A percentile compares a stretch with the other conserved stretches of the same genome.
These are phyloP conservation scores for Sander lucioperca DNA, from an alignment of 2,113 vertebrate species.

Conservation along the genomic window DNA sequence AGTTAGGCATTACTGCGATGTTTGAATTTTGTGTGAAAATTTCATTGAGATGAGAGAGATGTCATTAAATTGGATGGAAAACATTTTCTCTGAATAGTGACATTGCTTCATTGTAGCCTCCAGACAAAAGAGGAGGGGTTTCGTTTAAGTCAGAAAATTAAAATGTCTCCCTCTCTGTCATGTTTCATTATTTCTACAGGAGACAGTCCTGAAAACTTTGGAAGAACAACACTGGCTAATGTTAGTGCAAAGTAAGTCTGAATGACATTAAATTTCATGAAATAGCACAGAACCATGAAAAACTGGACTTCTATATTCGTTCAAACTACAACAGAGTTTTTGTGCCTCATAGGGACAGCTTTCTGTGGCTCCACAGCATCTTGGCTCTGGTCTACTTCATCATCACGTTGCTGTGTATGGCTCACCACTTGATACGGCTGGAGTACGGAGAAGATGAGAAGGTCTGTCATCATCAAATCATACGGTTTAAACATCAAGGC, in stretches of 20 bases:
- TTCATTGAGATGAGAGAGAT: constrained; percentile 36
- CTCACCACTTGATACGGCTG: constrained; percentile 90
- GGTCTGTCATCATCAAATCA: constrained; percentile 80
- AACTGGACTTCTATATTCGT: background rate
- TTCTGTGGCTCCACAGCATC: constrained; percentile 95
- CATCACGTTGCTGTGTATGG: constrained; percentile 91
- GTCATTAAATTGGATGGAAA: constrained; percentile 37
- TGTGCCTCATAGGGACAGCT: constrained; percentile 84
- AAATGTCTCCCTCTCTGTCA: constrained; percentile 57
- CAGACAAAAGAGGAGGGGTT: constrained; percentile 45
- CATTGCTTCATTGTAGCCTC: constrained; percentile 53
- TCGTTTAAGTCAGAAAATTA: constrained; percentile 38
- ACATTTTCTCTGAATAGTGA: constrained; percentile 29
- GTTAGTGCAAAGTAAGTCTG: constrained; percentile 91
- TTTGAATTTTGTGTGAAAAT: constrained; percentile 46
- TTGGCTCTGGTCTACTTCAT: constrained; percentile 95
- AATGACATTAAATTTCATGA: constrained; percentile 50
- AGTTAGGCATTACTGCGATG: constrained; percentile 30
- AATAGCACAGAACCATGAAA: constrained; percentile 35
- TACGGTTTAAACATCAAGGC: background rate
- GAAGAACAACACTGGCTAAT: constrained; percentile 95
- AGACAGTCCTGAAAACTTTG: constrained; percentile 91
- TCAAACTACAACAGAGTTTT: constrained; percentile 13
- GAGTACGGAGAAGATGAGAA: constrained; percentile 91
- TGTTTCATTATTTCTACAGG: constrained; percentile 84